A percentile compares a stretch with the other conserved stretches of the same genome.
Conservation (phyloP, 35 echinoderm and acorn worm genomes). For the Lytechinus pictus region DNA sequence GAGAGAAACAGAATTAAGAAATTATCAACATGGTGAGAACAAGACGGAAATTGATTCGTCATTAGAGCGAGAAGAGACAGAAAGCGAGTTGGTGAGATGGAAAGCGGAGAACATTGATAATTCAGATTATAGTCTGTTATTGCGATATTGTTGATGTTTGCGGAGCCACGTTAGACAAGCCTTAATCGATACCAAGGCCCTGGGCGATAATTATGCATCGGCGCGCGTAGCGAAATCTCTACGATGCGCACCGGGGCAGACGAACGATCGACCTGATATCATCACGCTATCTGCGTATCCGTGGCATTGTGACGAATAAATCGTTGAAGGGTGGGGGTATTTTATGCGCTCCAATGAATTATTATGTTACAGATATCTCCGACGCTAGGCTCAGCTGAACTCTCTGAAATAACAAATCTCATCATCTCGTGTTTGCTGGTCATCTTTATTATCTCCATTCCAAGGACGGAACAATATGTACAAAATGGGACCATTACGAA, state of each 20-base stretch:
- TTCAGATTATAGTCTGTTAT: conserved; percentile 47
- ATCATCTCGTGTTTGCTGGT: conserved; percentile 16
- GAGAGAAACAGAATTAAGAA: not conserved
- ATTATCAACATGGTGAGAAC: conserved; percentile 1
- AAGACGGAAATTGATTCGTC: conserved; percentile 11
- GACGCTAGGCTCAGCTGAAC: conserved; percentile 36
- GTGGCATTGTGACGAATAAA: conserved; percentile 34
- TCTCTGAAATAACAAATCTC: conserved; percentile 49
- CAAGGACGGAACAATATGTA: conserved; percentile 11
- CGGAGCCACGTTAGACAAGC: conserved; percentile 53
- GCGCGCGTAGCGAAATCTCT: conserved; percentile 26
- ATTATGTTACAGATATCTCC: conserved; percentile 56
- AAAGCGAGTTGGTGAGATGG: not conserved
- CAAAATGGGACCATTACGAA: conserved; percentile 39
- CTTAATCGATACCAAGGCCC: conserved; percentile 40
- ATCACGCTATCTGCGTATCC: not conserved
- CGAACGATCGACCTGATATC: conserved; percentile 19
- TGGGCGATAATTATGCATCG: conserved; percentile 48
- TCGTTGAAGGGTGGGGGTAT: conserved; percentile 43
- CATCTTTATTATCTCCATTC: conserved; percentile 28
- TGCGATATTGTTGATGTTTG: conserved; percentile 56
- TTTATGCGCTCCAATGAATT: conserved; percentile 8
- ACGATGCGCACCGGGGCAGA: conserved; percentile 35
- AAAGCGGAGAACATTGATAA: conserved; percentile 46
- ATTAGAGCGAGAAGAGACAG: not conserved